phyloP scores from a whole-genome alignment of 2,888 invertebrate species.

The Meteorus cinctellus region DNA sequence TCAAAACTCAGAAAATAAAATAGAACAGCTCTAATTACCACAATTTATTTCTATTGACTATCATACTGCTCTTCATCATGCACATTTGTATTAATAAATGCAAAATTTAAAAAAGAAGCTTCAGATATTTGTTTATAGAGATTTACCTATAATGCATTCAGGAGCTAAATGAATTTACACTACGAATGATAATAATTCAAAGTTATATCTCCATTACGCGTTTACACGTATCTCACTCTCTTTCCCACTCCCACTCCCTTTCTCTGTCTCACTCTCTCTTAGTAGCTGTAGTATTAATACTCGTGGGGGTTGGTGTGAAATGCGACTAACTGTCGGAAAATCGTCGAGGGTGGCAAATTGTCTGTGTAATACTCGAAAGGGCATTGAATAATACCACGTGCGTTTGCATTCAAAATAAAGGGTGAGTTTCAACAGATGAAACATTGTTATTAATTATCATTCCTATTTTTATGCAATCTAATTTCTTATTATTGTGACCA shows the following conservation, averaged over 20 bases:
- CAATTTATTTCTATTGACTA: too few species aligned
- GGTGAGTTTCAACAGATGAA: neutral
- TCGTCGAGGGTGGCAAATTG: slow-evolving; percentile 67
- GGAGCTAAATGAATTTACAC: too few species aligned
- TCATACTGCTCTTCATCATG: too few species aligned
- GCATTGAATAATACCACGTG: slow-evolving; percentile 44
- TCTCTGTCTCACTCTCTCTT: neutral
- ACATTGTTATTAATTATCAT: neutral
- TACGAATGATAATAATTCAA: neutral
- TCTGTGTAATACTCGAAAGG: slow-evolving; percentile 65
- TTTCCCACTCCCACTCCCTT: slow-evolving; percentile 1
- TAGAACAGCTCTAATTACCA: too few species aligned
- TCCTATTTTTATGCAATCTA: slow-evolving; percentile 13
- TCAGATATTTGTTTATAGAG: too few species aligned
- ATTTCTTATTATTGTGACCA: neutral
- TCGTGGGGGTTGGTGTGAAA: slow-evolving; percentile 54
- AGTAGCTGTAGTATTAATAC: neutral
- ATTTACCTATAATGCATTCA: neutral
- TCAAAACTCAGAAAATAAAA: too few species aligned
- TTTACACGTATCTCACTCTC: slow-evolving; percentile 21
- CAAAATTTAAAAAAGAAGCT: too few species aligned
- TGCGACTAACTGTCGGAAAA: slow-evolving; percentile 51
- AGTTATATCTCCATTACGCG: neutral
- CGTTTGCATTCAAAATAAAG: neutral
- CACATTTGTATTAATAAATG: too few species aligned